Evolutionary conservation across 2,113 vertebrate genomes (phyloP), one percentile per base, ranked within the genome.

Genomic region (Leucosticte australis): DNA sequence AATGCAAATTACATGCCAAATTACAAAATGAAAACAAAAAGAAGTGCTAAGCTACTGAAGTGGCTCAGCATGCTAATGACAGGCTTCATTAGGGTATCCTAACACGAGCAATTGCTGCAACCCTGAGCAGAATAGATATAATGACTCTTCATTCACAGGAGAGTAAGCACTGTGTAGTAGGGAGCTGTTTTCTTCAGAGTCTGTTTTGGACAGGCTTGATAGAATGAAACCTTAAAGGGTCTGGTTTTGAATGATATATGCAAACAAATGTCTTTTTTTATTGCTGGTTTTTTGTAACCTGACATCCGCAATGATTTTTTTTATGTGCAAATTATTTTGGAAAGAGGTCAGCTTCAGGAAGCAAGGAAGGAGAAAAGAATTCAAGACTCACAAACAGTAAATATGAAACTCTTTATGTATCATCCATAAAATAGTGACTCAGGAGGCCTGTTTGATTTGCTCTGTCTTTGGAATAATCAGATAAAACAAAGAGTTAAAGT

Each of bases 1-100:
- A 88, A 96, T 93, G 90, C 85, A 94, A 96, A 96, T 97, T 18
- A 18, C 37, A 35, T 60, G 59, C 52, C 56, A 95, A 88, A 91
- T 50, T 86, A 62, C n/a, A 46, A 89, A 91, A 80, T 24, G 64
- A 83, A 70, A 90, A 81, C 79, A 92, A 86, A 92, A 80, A 59
- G 52, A 59, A 95, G 44, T 59, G 59, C 47, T 83, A 67, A 83
- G 37, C 64, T 77, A 21, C 75, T 77, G 79, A 91, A 91, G 68
- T 67, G 71, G 68, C 85, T 86, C 76, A 78, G 92, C 82, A 91
- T 90, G 85, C 85, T 95, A 95, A 96, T 91, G 87, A 75, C 56
- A 88, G 82, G 42, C 71, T 92, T 90, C 68, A 81, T 88, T 90
- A 74, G 79, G n/a, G 20, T 37, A 15, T 37, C 68, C 79, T 46